Conservation (phyloP, 2,113 vertebrate genomes). For the Raja brachyura region DNA sequence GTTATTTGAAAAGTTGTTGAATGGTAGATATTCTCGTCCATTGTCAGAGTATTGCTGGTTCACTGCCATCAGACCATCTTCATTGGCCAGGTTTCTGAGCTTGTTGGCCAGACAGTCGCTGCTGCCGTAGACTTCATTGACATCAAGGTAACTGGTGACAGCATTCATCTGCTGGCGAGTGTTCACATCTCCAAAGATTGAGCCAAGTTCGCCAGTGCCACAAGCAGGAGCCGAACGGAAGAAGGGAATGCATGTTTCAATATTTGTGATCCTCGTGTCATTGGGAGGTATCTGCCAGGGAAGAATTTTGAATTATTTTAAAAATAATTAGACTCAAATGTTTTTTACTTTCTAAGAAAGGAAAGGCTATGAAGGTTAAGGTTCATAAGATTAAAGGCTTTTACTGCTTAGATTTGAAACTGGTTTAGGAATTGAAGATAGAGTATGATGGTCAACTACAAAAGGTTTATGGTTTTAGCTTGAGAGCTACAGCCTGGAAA, state of each 20-base stretch:
- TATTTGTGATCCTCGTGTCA: not conserved
- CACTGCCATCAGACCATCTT: constrained; percentile 52
- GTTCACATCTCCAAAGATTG: not conserved
- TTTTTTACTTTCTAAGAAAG: not conserved
- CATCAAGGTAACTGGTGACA: constrained; percentile 60
- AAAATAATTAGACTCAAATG: not conserved
- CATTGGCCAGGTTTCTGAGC: constrained; percentile 50
- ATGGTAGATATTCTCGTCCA: constrained; percentile 57
- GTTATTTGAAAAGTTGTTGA: constrained; percentile 41
- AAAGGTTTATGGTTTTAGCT: not conserved
- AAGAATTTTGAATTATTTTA: not conserved
- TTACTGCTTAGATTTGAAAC: not conserved
- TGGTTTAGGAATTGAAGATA: not conserved
- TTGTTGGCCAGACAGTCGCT: constrained; percentile 48
- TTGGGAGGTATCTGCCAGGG: not conserved
- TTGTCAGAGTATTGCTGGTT: constrained; percentile 54
- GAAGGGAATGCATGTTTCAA: not conserved
- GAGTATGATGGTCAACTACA: not conserved
- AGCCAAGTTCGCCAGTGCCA: not conserved
- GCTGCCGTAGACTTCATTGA: constrained; percentile 58
- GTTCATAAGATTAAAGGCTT: not conserved
- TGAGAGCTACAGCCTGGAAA: too few relatives aligned
- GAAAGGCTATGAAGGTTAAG: not conserved
- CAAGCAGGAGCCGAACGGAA: not conserved
- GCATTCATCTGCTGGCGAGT: constrained; percentile 48